Evolutionary conservation across 2,113 vertebrate genomes (phyloP).

Genomic region (Orientallactaga bullata): DNA sequence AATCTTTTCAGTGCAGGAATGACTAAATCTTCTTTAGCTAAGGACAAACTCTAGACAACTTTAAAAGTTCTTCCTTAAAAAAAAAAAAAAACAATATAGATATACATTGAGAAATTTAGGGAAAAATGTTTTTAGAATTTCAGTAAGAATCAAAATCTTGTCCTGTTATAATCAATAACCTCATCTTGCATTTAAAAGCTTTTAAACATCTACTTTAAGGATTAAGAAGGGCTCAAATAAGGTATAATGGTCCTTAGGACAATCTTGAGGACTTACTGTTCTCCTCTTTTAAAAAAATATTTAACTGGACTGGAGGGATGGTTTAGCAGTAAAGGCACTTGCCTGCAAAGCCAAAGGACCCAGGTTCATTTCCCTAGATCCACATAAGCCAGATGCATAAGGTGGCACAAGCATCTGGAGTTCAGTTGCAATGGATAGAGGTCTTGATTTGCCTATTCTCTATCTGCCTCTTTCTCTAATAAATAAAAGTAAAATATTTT

Average conservation of each 20-base stretch:
- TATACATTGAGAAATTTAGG: neutral
- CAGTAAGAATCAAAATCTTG: slow-evolving; percentile 40
- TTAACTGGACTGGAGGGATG: no score
- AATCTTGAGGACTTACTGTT: neutral
- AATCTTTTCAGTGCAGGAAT: slow-evolving; percentile 6
- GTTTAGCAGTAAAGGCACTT: no score
- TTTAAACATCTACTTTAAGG: neutral
- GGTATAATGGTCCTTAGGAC: neutral
- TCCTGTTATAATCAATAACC: neutral
- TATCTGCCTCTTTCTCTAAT: no score
- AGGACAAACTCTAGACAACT: neutral
- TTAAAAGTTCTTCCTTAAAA: neutral
- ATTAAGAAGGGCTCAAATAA: neutral
- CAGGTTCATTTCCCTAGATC: no score
- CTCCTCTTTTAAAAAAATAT: no score
- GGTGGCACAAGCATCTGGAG: no score
- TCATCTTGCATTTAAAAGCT: neutral
- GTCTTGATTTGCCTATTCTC: no score
- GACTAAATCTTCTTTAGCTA: slow-evolving; percentile 7
- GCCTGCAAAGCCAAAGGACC: no score
- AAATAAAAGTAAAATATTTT: no score
- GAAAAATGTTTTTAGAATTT: neutral
- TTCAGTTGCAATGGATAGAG: no score
- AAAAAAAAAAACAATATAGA: neutral
- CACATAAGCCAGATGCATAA: no score